Evolutionary conservation across 2,888 invertebrate genomes (phyloP).

Genomic region (Eucera pruinosa): DNA sequence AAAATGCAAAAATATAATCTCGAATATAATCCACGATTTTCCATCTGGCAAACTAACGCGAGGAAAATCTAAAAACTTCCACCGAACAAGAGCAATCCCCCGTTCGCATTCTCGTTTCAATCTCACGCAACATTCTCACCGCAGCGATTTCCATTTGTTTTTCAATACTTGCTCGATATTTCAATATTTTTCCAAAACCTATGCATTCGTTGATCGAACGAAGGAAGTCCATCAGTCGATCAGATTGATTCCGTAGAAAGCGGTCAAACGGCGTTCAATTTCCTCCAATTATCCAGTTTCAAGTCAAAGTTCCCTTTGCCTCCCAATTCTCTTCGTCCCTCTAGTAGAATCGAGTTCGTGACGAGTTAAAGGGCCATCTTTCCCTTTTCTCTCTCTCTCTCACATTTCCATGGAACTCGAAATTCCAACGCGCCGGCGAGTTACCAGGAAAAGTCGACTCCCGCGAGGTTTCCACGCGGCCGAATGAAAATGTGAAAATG

Average conservation of each 20-base stretch:
- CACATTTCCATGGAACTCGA: slow-evolving; percentile 22
- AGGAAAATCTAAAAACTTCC: neutral
- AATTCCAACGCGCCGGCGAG: slow-evolving; percentile 35
- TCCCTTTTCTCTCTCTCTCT: neutral
- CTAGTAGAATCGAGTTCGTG: slow-evolving; percentile 23
- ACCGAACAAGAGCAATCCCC: slow-evolving; percentile 5
- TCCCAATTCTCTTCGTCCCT: neutral
- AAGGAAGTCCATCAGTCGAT: slow-evolving; percentile 7
- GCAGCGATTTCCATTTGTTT: slow-evolving; percentile 22
- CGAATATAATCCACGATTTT: no score
- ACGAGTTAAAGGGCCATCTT: slow-evolving; percentile 12
- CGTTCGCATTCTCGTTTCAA: slow-evolving; percentile 9
- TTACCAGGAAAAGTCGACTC: slow-evolving; percentile 28
- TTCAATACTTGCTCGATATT: slow-evolving; percentile 14
- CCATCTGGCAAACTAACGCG: no score
- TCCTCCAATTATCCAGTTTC: slow-evolving; percentile 31
- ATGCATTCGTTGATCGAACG: neutral
- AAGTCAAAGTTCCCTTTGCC: slow-evolving; percentile 35
- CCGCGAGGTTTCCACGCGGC: slow-evolving; percentile 28
- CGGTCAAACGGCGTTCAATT: slow-evolving; percentile 34
- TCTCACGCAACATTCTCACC: slow-evolving; percentile 20
- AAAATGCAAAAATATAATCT: no score
- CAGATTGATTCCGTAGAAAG: slow-evolving; percentile 30
- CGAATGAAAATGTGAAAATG: slow-evolving; percentile 60
- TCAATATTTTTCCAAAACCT: slow-evolving; percentile 26